Percentiles rank a stretch among this genome's conserved stretches.
phyloP scores from a whole-genome alignment of 1,140 invertebrate genomes.

The Euwallacea similis region DNA sequence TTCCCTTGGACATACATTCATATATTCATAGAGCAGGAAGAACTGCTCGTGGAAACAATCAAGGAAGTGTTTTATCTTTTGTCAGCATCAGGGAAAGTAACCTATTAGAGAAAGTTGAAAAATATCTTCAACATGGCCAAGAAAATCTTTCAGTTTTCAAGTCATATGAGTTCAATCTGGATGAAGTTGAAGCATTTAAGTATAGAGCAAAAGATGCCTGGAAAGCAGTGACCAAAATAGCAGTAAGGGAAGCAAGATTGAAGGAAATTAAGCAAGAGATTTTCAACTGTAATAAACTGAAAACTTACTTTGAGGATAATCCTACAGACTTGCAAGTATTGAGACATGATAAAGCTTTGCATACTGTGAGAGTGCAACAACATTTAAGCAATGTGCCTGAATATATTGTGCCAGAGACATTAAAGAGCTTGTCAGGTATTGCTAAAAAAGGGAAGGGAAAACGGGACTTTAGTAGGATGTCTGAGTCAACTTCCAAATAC shows the following conservation, averaged over 20 bases:
- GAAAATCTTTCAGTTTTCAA: constrained; percentile 57
- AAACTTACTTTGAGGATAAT: constrained; percentile 95
- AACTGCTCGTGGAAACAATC: constrained; percentile 91
- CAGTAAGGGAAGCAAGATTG: constrained; percentile 88
- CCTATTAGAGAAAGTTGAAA: constrained; percentile 76
- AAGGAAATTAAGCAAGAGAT: constrained; percentile 96
- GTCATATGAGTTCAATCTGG: constrained; percentile 91
- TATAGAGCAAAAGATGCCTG: constrained; percentile 94
- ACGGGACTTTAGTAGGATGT: constrained; percentile 39
- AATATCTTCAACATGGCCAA: constrained; percentile 67
- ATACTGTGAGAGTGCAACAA: constrained; percentile 79
- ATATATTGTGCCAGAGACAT: constrained; percentile 82
- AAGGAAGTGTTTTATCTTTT: constrained; percentile 94
- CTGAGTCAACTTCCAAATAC: constrained; percentile 42
- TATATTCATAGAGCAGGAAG: constrained; percentile 92
- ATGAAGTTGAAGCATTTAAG: constrained; percentile 93
- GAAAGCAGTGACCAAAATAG: constrained; percentile 89
- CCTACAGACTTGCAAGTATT: constrained; percentile 86
- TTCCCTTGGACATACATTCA: constrained; percentile 81
- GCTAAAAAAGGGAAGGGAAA: constrained; percentile 54
- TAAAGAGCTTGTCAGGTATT: constrained; percentile 64
- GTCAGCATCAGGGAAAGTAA: constrained; percentile 80
- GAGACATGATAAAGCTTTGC: constrained; percentile 89
- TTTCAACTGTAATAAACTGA: constrained; percentile 89
- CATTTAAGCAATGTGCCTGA: constrained; percentile 93